phyloP scores from a whole-genome alignment of 2,888 invertebrate genomes.

The Acanthosoma haemorrhoidale region DNA sequence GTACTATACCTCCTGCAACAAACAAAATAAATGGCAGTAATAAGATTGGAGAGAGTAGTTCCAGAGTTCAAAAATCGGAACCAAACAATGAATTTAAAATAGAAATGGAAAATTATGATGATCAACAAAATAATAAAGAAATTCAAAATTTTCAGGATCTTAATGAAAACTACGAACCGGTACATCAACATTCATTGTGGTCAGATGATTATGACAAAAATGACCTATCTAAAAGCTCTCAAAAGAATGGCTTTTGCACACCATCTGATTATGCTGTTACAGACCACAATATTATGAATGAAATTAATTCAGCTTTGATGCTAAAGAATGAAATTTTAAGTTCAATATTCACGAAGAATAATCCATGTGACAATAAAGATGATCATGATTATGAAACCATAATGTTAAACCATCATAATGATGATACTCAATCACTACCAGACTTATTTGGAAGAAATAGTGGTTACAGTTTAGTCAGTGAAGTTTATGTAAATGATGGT shows the following conservation, averaged over 20 bases:
- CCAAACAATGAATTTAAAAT: not conserved
- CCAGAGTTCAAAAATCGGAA: not conserved
- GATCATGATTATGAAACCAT: conserved; percentile 51
- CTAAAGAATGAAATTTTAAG: not conserved
- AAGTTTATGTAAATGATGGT: conserved; percentile 72
- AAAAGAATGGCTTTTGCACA: conserved; percentile 46
- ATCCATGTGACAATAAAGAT: conserved; percentile 38
- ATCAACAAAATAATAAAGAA: not conserved
- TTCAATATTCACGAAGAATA: not conserved
- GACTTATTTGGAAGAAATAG: conserved; percentile 50
- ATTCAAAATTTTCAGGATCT: not conserved
- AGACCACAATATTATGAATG: conserved; percentile 46
- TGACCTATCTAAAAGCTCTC: conserved; percentile 51
- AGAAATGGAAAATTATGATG: not conserved
- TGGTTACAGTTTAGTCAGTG: conserved; percentile 66
- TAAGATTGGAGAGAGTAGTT: not conserved
- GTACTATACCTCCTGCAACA: not conserved
- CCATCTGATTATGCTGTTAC: conserved; percentile 60
- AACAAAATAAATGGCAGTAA: not conserved
- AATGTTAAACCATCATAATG: conserved; percentile 38
- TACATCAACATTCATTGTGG: conserved; percentile 1
- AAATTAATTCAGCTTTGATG: conserved; percentile 20
- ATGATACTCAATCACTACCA: conserved; percentile 47
- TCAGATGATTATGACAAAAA: conserved; percentile 62
- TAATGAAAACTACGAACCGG: conserved; percentile 3